Evolutionary conservation across 2,888 invertebrate genomes (phyloP), one percentile per base, ranked within the genome.

Genomic region (Dromius quadrimaculatus): DNA sequence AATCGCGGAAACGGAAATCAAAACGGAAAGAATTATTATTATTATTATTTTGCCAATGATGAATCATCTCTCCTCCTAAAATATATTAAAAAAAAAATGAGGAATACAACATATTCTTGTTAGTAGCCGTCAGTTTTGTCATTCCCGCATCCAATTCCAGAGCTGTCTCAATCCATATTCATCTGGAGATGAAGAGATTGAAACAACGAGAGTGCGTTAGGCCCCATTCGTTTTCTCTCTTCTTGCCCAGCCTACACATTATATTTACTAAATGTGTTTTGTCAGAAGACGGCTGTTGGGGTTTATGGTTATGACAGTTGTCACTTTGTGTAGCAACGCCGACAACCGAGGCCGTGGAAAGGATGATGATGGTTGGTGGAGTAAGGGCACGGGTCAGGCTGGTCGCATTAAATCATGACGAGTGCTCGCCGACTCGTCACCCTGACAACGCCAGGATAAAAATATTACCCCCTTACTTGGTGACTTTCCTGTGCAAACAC

Each of bases 231-330:
- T 19, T 47, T 6, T 8, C n/a, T n/a, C n/a, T n/a, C n/a, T n/a
- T n/a, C n/a, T 20, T 15, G 50, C 50, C n/a, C 65, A 19, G 41
- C 59, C 70, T 70, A 70, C 62, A 62, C 50, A 70, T 28, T 13
- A 71, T 72, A 72, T 73, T 72, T 65, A 72, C 71, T 65, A 72
- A 74, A 72, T 71, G 72, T 72, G 72, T 71, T 71, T 71, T 71
- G 71, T 71, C 71, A 71, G 66, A 65, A 68, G 62, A 71, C 50
- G 71, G 54, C 62, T 71, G 66, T 62, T 54, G 36, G 57, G 54
- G 50, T 71, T 71, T 71, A 71, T 71, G 71, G 71, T 71, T 71
- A 71, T 71, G 71, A 71, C 71, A 71, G 71, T 71, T 68, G 71
- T 71, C 71, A 66, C 71, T 71, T 71, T 71, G 68, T 65, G 66